These are phyloP conservation scores for Varecia variegata DNA, from an alignment of 2,797 vertebrate genomes.

Conservation along the genomic window DNA sequence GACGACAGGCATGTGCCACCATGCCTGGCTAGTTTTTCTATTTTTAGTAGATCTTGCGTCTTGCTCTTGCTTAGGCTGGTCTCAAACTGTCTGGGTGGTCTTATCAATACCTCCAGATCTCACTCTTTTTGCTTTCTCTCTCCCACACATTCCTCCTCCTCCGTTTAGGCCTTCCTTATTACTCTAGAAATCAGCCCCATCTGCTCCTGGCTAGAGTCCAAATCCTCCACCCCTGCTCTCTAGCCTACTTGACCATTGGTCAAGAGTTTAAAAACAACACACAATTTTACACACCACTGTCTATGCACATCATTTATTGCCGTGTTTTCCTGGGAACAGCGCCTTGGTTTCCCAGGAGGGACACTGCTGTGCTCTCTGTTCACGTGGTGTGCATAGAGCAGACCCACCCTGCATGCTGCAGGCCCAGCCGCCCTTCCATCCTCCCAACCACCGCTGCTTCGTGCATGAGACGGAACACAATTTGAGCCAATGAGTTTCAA, in stretches of 20 bases:
- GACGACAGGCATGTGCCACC: no score
- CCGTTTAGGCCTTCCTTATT: not conserved
- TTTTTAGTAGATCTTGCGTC: not conserved
- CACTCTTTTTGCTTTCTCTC: not conserved
- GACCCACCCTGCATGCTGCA: not conserved
- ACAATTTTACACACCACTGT: not conserved
- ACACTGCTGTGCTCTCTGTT: not conserved
- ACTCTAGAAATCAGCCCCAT: not conserved
- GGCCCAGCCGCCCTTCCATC: not conserved
- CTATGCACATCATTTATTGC: not conserved
- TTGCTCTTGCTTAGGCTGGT: not conserved
- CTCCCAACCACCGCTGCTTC: not conserved
- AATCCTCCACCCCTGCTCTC: not conserved
- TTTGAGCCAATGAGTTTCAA: not conserved
- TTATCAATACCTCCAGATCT: not conserved
- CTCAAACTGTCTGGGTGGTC: not conserved
- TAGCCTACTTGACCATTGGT: not conserved
- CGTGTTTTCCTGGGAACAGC: not conserved
- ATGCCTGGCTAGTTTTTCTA: not conserved
- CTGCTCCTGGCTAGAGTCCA: not conserved
- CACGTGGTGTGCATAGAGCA: not conserved
- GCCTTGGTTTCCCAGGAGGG: not conserved
- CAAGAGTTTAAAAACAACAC: not conserved
- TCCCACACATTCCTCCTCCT: not conserved
- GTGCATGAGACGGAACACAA: not conserved